Evolutionary conservation across 2,888 invertebrate genomes (phyloP).

Genomic region (Byasa hedistus): DNA sequence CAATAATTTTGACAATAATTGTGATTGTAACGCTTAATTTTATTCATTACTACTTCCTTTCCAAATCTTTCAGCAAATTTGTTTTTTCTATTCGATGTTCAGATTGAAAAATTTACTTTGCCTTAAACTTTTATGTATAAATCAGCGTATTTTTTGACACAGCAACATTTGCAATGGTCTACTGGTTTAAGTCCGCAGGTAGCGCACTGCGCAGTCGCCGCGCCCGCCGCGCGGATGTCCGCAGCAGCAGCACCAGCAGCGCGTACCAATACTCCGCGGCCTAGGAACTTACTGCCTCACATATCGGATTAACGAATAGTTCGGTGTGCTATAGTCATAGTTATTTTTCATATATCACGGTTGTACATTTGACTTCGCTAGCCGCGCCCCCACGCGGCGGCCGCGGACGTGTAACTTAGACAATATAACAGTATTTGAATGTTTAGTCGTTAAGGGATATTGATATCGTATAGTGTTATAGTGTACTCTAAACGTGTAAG

Average conservation of each 20-base stretch:
- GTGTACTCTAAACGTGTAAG: slow-evolving; percentile 8
- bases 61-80: too few relatives aligned
- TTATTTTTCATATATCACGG: slow-evolving; percentile 55
- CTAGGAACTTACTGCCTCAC: slow-evolving; percentile 70
- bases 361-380: slow-evolving; percentile 65
- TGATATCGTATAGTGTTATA: slow-evolving; percentile 3
- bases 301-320: slow-evolving; percentile 64
- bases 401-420: slow-evolving; percentile 65
- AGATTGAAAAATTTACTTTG: too few relatives aligned
- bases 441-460: slow-evolving; percentile 35
- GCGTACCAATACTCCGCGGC: slow-evolving; percentile 55
- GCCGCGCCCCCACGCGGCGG: slow-evolving; percentile 51
- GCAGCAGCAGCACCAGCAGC: slow-evolving; percentile 22
- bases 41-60: too few relatives aligned
- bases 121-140: too few relatives aligned
- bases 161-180: too few relatives aligned
- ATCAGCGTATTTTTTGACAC: too few relatives aligned
- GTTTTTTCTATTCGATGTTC: too few relatives aligned
- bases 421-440: slow-evolving; percentile 67
- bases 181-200: too few relatives aligned
- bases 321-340: slow-evolving; percentile 60
- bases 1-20: too few relatives aligned
- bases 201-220: too few relatives aligned
- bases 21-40: too few relatives aligned
- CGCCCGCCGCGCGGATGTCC: too few relatives aligned